Conservation (phyloP, 1,140 invertebrate species). For the Drosophila pallidifrons region DNA sequence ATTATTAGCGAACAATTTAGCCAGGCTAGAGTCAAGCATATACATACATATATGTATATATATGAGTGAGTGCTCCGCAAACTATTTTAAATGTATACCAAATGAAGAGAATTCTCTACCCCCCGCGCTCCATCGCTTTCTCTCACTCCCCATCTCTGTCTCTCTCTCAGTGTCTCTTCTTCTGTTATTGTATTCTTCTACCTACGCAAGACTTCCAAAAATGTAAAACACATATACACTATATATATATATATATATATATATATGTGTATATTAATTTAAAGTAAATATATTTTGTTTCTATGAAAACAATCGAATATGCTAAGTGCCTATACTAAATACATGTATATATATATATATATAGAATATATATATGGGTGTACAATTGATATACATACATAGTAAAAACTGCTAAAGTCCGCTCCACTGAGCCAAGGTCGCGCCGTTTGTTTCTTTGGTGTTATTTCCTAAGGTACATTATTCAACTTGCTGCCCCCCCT, state of each 20-base stretch:
- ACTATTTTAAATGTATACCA: constrained; percentile 27
- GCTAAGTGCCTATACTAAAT: constrained; percentile 82
- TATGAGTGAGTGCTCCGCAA: constrained; percentile 17
- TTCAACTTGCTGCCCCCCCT: constrained; percentile 32
- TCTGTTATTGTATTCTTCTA: constrained; percentile 9
- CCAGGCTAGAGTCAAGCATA: constrained; percentile 21
- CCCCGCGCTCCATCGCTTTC: neutral
- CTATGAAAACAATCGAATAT: constrained; percentile 82
- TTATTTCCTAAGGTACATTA: constrained; percentile 25
- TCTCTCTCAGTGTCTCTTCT: neutral
- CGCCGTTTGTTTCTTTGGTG: constrained; percentile 12
- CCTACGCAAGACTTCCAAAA: constrained; percentile 64
- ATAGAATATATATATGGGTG: constrained; percentile 20
- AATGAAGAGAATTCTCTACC: constrained; percentile 23
- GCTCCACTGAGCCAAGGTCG: constrained; percentile 44
- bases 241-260: constrained; percentile 33
- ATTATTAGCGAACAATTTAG: constrained; percentile 26
- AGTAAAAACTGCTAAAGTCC: constrained; percentile 35
- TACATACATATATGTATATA: neutral
- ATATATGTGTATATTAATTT: constrained; percentile 42
- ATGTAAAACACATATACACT: constrained; percentile 33
- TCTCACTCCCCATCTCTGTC: neutral
- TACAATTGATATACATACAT: constrained; percentile 27
- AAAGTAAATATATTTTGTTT: constrained; percentile 73
- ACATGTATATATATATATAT: constrained; percentile 51